These are phyloP conservation scores for Odontamblyopus lacepedii DNA, from an alignment of 2,797 vertebrate genomes.

Conservation along the genomic window DNA sequence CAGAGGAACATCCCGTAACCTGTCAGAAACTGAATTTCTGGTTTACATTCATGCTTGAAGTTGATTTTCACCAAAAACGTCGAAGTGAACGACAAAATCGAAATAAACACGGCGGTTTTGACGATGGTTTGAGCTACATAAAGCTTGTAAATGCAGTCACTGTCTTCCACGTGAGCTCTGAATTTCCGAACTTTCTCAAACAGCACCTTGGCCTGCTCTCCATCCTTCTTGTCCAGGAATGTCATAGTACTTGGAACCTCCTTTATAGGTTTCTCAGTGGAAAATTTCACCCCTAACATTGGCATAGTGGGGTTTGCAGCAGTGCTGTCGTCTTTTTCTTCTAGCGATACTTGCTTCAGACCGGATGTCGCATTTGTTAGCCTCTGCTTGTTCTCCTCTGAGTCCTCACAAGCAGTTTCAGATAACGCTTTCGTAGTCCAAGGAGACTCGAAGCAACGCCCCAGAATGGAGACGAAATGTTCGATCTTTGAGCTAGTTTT, in stretches of 20 bases:
- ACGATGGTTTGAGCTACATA: conserved; percentile 93
- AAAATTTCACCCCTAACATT: conserved; percentile 90
- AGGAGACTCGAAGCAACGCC: conserved; percentile 96
- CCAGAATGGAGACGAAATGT: conserved; percentile 96
- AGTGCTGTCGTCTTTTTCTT: conserved; percentile 83
- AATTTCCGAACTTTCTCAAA: conserved; percentile 98
- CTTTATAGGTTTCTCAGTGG: conserved; percentile 86
- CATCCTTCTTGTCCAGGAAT: conserved; percentile 97
- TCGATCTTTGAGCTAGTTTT: conserved; percentile 99
- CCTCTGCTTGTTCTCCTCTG: conserved; percentile 95
- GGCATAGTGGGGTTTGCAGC: conserved; percentile 85
- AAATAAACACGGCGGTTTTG: conserved; percentile 94
- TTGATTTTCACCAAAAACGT: conserved; percentile 89
- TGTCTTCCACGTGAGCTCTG: conserved; percentile 94
- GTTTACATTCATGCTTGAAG: conserved; percentile 85
- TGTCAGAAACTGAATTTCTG: conserved; percentile 86
- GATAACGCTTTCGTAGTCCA: conserved; percentile 99
- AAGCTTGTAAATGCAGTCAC: conserved; percentile 96
- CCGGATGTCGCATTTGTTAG: conserved; percentile 84
- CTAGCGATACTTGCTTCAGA: conserved; percentile 86
- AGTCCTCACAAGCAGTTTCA: conserved; percentile 97
- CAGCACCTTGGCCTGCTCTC: conserved; percentile 96
- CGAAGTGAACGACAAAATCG: conserved; percentile 92
- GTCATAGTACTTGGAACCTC: conserved; percentile 93
- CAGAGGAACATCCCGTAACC: conserved; percentile 91